These are phyloP conservation scores for Thermophis baileyi DNA, from an alignment of 2,113 vertebrate species.

Conservation along the genomic window DNA sequence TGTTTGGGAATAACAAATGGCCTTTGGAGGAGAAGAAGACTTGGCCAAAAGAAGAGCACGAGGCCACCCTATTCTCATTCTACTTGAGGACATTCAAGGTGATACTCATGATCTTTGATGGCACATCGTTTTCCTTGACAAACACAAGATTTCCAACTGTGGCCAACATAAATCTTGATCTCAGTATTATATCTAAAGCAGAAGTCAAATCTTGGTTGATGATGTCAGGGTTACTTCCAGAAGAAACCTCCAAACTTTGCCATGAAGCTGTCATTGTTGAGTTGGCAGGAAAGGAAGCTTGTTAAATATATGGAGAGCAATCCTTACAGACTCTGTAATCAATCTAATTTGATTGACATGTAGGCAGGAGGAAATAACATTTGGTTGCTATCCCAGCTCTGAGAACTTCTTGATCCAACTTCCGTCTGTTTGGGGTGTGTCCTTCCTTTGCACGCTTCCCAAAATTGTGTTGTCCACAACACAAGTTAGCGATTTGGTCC, in stretches of 20 bases:
- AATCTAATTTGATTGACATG: background rate
- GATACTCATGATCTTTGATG: background rate
- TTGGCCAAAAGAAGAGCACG: background rate
- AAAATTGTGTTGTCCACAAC: background rate
- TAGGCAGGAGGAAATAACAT: background rate
- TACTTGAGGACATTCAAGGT: background rate
- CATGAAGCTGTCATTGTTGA: background rate
- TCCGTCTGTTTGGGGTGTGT: background rate
- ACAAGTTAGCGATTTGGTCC: background rate
- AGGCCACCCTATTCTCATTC: background rate
- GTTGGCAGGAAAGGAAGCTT: background rate
- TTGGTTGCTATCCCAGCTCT: background rate
- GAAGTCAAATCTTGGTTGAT: background rate
- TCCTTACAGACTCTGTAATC: background rate
- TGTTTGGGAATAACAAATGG: background rate
- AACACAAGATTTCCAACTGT: background rate
- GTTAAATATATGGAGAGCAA: background rate
- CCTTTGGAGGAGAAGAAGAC: background rate
- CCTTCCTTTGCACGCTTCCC: background rate
- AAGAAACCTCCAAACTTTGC: background rate
- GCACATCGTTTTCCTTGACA: background rate
- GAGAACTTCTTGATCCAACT: background rate
- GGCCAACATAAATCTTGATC: background rate
- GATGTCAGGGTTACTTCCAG: background rate
- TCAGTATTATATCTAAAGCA: background rate